Conservation (phyloP, 1,140 invertebrate species). For the Notospermus geniculatus region DNA sequence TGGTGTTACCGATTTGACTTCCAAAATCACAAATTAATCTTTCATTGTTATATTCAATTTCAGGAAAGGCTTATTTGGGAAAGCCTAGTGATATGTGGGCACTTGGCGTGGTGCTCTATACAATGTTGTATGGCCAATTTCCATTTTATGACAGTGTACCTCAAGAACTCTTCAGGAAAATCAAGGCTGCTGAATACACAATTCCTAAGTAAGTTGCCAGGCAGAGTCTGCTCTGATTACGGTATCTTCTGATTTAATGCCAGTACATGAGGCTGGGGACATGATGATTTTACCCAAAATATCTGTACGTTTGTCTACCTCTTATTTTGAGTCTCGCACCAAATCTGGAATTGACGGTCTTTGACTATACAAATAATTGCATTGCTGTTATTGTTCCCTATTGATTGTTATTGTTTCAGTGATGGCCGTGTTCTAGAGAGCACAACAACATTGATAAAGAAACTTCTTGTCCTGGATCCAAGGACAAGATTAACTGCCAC, state of each 20-base stretch:
- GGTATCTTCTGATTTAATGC: background rate
- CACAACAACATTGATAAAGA: slow-evolving; percentile 61
- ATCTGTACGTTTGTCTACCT: too few species aligned
- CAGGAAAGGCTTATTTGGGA: slow-evolving; percentile 59
- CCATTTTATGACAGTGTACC: slow-evolving; percentile 79
- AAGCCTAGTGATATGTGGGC: slow-evolving; percentile 88
- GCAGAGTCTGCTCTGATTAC: background rate
- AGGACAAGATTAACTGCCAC: slow-evolving; percentile 61
- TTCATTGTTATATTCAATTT: slow-evolving; percentile 20
- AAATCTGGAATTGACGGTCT: too few species aligned
- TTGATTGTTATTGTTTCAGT: slow-evolving; percentile 46
- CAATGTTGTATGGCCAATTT: slow-evolving; percentile 84
- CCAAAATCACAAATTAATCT: background rate
- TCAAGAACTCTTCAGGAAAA: slow-evolving; percentile 77
- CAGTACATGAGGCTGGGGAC: background rate
- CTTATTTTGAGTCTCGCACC: too few species aligned
- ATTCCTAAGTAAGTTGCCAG: slow-evolving; percentile 67
- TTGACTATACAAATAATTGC: too few species aligned
- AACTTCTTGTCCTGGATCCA: slow-evolving; percentile 63
- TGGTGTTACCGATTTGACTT: too few species aligned
- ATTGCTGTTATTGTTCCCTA: too few species aligned
- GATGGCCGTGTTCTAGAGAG: slow-evolving; percentile 63
- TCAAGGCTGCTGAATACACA: slow-evolving; percentile 67
- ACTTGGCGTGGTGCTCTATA: slow-evolving; percentile 76
- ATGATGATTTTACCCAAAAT: background rate